A percentile compares a stretch with the other conserved stretches of the same genome.
These are phyloP conservation scores for Sphaeramia orbicularis DNA, from an alignment of 2,797 vertebrate genomes.

Conservation along the genomic window DNA sequence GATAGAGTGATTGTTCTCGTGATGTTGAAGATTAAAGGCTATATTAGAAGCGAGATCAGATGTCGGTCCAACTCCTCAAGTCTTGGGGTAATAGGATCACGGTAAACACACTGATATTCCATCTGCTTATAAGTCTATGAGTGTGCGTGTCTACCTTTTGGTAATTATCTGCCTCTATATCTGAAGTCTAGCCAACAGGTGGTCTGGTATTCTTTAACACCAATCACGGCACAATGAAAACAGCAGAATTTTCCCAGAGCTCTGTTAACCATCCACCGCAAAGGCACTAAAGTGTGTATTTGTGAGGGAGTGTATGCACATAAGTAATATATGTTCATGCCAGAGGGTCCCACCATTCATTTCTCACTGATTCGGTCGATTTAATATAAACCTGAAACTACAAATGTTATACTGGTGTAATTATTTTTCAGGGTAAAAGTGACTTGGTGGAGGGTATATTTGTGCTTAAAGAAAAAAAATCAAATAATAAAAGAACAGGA, in stretches of 20 bases:
- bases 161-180: conserved; percentile 29
- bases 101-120: conserved; percentile 25
- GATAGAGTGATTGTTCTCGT: no score
- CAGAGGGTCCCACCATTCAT: not conserved
- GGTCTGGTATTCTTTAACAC: conserved; percentile 52
- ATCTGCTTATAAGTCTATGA: conserved; percentile 39
- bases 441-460: no score
- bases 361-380: no score
- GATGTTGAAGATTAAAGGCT: no score
- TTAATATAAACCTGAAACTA: no score
- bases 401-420: no score
- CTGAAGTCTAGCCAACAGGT: conserved; percentile 56
- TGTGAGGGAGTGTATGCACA: not conserved
- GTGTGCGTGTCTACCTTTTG: conserved; percentile 25
- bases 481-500: no score
- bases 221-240: conserved; percentile 1
- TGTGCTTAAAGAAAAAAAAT: no score
- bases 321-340: conserved; percentile 1
- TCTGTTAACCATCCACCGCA: not conserved
- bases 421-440: no score
- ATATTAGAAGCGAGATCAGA: conserved; percentile 1
- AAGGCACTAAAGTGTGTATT: conserved; percentile 1
- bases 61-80: conserved; percentile 15
- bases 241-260: not conserved
- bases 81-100: conserved; percentile 32